Evolutionary conservation across 2,797 vertebrate species (phyloP).

Genomic region (Hydrolagus colliei): DNA sequence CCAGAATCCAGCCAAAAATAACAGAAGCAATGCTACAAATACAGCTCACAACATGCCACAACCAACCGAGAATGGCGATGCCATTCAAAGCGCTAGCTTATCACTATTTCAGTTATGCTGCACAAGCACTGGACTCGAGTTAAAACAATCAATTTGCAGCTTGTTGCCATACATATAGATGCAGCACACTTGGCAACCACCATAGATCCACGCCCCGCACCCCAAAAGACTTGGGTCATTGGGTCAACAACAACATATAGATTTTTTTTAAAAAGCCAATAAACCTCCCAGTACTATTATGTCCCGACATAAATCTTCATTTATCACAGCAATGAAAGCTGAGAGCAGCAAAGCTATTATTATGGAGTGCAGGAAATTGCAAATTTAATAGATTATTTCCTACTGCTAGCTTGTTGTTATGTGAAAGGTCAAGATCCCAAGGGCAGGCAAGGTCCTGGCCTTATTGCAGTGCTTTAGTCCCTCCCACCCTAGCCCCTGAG

Average conservation of each 20-base stretch:
- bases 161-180: not conserved
- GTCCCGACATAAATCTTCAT: constrained; percentile 25
- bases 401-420: constrained; percentile 22
- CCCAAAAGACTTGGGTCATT: constrained; percentile 25
- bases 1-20: not conserved
- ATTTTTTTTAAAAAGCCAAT: constrained; percentile 20
- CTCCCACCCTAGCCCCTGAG: not conserved
- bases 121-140: not conserved
- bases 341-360: constrained; percentile 21
- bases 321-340: constrained; percentile 24
- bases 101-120: constrained; percentile 21
- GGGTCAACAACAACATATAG: constrained; percentile 18
- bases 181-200: constrained; percentile 12
- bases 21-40: not conserved
- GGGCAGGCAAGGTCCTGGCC: constrained; percentile 5
- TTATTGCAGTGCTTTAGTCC: not conserved
- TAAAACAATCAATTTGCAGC: constrained; percentile 7
- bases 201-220: not conserved
- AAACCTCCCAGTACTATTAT: constrained; percentile 17
- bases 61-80: not conserved
- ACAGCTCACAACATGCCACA: not conserved
- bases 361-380: constrained; percentile 29
- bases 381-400: constrained; percentile 30
- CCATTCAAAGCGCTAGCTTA: constrained; percentile 13
- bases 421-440: constrained; percentile 27